Evolutionary conservation across 2,797 vertebrate genomes (phyloP).

Genomic region (Chanos chanos): DNA sequence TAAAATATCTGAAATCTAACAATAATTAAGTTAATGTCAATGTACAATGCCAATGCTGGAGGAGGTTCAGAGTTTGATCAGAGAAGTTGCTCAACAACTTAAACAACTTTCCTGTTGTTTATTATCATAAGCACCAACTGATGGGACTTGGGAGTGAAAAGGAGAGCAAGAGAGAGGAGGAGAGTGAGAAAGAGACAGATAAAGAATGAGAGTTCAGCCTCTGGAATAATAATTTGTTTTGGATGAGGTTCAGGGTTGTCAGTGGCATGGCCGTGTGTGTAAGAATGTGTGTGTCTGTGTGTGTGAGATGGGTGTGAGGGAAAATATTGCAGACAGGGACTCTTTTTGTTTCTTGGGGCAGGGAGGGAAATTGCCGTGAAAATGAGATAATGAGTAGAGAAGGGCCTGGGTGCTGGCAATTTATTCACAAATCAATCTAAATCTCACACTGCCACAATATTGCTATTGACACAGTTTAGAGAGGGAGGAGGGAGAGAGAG

Average conservation of each 20-base stretch:
- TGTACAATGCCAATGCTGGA: background rate
- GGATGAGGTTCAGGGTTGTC: background rate
- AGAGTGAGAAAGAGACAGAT: background rate
- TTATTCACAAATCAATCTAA: constrained; percentile 1
- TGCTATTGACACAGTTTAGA: background rate
- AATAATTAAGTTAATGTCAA: no score
- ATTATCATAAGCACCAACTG: no score
- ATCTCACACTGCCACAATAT: no score
- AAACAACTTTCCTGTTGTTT: no score
- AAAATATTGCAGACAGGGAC: constrained; percentile 17
- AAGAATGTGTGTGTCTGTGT: background rate
- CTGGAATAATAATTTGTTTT: constrained; percentile 25
- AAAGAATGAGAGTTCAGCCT: background rate
- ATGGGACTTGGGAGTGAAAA: background rate
- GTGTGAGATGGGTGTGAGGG: background rate
- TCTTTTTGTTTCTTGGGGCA: constrained; percentile 25
- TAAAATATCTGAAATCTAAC: constrained; percentile 3
- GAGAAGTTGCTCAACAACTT: no score
- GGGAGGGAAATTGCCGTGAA: constrained; percentile 31
- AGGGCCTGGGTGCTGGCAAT: background rate
- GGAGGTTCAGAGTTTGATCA: no score
- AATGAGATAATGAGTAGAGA: constrained; percentile 27
- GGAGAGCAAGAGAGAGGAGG: constrained; percentile 12
- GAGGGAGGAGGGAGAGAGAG: background rate
- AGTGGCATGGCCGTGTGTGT: constrained; percentile 3